A percentile compares a stretch with the other conserved stretches of the same genome.
phyloP scores from a whole-genome alignment of 1,140 invertebrate genomes.

The Homarus americanus region DNA sequence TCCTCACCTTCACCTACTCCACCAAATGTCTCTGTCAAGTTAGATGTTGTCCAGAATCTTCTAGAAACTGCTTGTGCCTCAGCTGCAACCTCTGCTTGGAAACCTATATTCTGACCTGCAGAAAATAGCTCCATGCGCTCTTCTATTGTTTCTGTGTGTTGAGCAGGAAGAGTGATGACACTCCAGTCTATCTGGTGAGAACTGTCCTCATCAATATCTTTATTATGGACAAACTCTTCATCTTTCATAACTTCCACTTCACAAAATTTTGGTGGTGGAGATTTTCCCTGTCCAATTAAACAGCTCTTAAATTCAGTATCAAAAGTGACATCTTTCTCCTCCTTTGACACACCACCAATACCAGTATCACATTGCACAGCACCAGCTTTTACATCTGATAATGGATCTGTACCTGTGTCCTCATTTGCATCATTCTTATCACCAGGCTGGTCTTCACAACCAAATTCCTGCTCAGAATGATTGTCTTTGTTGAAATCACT shows the following conservation, averaged over 20 bases:
- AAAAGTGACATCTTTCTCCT: background rate
- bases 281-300: background rate
- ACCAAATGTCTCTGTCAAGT: slow-evolving; percentile 14
- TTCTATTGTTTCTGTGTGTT: slow-evolving; percentile 6
- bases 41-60: background rate
- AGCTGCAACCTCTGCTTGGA: slow-evolving; percentile 47
- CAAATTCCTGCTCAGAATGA: background rate
- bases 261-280: background rate
- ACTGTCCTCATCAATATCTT: background rate
- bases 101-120: slow-evolving; percentile 12
- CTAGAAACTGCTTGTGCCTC: slow-evolving; percentile 37
- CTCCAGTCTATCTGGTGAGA: slow-evolving; percentile 36
- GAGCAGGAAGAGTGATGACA: slow-evolving; percentile 1
- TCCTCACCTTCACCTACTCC: slow-evolving; percentile 45
- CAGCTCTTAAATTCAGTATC: background rate
- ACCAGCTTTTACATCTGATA: background rate
- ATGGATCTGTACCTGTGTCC: background rate
- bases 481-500: background rate
- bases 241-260: background rate
- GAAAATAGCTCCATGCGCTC: slow-evolving; percentile 44
- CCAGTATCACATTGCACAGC: background rate
- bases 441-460: background rate
- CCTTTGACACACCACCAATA: background rate
- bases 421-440: background rate
- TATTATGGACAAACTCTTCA: slow-evolving; percentile 26